phyloP scores from a whole-genome alignment of 2,797 vertebrate genomes.

The Rhynchotus rufescens region DNA sequence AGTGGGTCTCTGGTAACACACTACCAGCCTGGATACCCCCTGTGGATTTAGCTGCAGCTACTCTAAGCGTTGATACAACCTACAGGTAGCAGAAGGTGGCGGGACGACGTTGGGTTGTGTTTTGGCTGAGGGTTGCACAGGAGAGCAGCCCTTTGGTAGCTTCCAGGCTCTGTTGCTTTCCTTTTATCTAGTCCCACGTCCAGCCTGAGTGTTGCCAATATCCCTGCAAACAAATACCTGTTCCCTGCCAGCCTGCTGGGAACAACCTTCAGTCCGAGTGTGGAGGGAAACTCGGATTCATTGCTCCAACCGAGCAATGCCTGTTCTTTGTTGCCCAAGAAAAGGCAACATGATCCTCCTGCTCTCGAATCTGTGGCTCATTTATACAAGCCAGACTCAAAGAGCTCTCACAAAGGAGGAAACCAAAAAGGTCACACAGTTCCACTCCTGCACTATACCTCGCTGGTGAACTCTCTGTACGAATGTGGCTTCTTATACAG shows the following conservation, averaged over 20 bases:
- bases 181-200: neutral
- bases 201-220: rapidly evolving
- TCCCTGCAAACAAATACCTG: neutral
- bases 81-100: slow-evolving; percentile 86
- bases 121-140: neutral
- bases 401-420: neutral
- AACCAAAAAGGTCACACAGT: neutral
- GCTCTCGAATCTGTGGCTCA: neutral
- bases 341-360: neutral
- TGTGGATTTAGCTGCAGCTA: slow-evolving; percentile 89
- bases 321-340: neutral
- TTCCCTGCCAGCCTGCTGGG: neutral
- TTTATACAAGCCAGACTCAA: neutral
- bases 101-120: neutral
- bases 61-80: slow-evolving; percentile 94
- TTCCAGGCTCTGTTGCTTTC: neutral
- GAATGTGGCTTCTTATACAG: neutral
- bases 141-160: neutral
- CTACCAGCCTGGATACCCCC: slow-evolving; percentile 93
- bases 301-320: neutral
- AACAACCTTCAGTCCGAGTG: neutral
- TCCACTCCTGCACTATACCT: neutral
- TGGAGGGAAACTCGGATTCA: neutral
- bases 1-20: slow-evolving; percentile 93
- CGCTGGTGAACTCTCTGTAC: neutral